Base-by-base conservation (phyloP, 2,888 invertebrate genomes). In the Melipona bicolor region DNA sequence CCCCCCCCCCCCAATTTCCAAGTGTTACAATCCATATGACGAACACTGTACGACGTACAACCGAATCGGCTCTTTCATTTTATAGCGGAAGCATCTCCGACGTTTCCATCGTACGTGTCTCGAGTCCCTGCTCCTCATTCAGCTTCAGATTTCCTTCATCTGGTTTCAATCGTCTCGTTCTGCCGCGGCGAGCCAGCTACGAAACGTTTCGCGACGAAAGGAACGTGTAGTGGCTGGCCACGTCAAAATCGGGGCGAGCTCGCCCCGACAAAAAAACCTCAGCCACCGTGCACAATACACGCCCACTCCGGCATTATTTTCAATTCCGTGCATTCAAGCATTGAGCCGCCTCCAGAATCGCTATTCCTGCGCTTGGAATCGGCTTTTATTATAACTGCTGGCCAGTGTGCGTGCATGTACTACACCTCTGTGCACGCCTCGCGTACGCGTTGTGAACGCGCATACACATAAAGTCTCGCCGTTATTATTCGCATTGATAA, bases 401-500 rank as follows among this genome's bases (percentile, higher is more conserved):
- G 70, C 50, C 43, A 27, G 52, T 54, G 64, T 70, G 17, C 61
- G 50, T 24, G 59, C 75, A 64, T 70, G 72, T 67, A n/a, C n/a
- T 67, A n/a, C n/a, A 43, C 65, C 56, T 27, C 19, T 61, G 72
- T 65, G 79, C 75, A 54, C 43, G n/a, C 0, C 11, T 21, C 43
- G 52, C 54, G 74, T 52, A 17, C n/a, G 65, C 56, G 59, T 59
- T 43, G 81, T 72, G 68, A 74, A 83, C 71, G 43, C 71, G 61
- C 77, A 79, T 24, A 24, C 82, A 87, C 81, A 86, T 79, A 81
- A 82, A 88, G 71, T 83, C 86, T 84, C 73, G 84, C 84, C 87
- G 81, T 90, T 89, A 90, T 92, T 92, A 91, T 92, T 89, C 89
- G 89, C 89, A 88, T 90, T 91, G 91, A 91, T 89, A 90, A 91